Conservation (phyloP, 2,797 vertebrate species). For the Cephalopachus bancanus region DNA sequence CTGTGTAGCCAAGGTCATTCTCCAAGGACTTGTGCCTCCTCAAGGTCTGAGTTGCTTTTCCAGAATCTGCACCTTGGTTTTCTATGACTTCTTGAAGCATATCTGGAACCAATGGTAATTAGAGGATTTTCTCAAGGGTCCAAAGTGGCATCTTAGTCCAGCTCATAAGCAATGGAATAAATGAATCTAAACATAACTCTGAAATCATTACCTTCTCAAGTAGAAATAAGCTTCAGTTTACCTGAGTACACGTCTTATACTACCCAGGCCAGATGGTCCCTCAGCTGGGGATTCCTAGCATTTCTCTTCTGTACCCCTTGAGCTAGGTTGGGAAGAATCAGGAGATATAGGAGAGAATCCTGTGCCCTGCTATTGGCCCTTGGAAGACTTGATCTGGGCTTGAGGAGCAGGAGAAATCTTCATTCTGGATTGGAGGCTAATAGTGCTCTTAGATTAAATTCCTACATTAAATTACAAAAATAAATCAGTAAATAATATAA, state of each 20-base stretch:
- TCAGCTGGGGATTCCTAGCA: neutral
- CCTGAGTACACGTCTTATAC: too few relatives aligned
- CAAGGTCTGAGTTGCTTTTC: neutral
- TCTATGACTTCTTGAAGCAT: neutral
- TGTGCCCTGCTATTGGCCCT: neutral
- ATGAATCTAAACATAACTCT: too few relatives aligned
- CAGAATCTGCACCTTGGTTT: neutral
- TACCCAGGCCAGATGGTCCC: neutral
- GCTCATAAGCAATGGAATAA: neutral
- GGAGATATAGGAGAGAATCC: neutral
- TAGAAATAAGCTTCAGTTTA: too few relatives aligned
- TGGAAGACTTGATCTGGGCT: neutral
- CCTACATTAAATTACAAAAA: neutral
- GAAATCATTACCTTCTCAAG: too few relatives aligned
- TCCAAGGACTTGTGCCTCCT: neutral
- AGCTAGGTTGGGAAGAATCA: neutral
- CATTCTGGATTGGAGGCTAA: neutral
- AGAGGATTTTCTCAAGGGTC: neutral
- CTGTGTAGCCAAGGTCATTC: neutral
- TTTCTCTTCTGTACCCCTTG: neutral
- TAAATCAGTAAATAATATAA: too few relatives aligned
- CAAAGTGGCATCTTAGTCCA: too few relatives aligned
- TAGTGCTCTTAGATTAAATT: neutral
- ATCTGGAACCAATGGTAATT: neutral
- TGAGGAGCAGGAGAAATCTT: neutral